Percentiles rank a stretch among this genome's conserved stretches.
phyloP scores from a whole-genome alignment of 2,888 invertebrate genomes.

The Thera britannica region DNA sequence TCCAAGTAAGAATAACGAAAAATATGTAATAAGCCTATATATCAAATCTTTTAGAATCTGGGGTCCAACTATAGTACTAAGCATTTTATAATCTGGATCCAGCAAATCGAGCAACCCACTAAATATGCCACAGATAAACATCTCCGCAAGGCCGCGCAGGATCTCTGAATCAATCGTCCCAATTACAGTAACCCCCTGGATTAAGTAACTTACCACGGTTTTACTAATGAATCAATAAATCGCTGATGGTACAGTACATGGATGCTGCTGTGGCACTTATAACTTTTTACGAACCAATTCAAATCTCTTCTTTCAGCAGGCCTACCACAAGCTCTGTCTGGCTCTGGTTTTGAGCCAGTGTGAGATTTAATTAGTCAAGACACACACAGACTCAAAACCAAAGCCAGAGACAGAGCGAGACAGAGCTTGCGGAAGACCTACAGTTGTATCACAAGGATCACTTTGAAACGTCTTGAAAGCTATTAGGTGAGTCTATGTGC shows the following conservation, averaged over 20 bases:
- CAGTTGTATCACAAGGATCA: too few species aligned
- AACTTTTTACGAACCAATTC: not conserved
- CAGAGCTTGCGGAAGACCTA: too few species aligned
- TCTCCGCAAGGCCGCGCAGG: constrained; percentile 39
- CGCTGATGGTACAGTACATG: constrained; percentile 23
- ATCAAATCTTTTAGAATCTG: not conserved
- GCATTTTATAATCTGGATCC: not conserved
- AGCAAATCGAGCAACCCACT: constrained; percentile 22
- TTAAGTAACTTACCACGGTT: constrained; percentile 68
- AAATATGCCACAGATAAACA: constrained; percentile 34
- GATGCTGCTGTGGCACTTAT: constrained; percentile 5
- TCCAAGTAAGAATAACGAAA: too few species aligned
- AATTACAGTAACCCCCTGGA: constrained; percentile 62
- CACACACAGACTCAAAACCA: too few species aligned
- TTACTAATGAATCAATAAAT: constrained; percentile 82
- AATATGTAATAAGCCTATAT: too few species aligned
- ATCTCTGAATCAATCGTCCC: constrained; percentile 64
- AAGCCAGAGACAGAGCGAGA: too few species aligned
- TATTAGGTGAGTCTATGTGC: too few species aligned
- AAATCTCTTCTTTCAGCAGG: too few species aligned
- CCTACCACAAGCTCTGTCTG: too few species aligned
- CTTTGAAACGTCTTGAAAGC: too few species aligned
- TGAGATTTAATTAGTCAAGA: too few species aligned
- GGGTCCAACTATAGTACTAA: not conserved
- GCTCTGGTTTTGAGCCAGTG: too few species aligned